These are phyloP conservation scores for Thunnus albacares DNA, from an alignment of 2,797 vertebrate species.

Conservation along the genomic window DNA sequence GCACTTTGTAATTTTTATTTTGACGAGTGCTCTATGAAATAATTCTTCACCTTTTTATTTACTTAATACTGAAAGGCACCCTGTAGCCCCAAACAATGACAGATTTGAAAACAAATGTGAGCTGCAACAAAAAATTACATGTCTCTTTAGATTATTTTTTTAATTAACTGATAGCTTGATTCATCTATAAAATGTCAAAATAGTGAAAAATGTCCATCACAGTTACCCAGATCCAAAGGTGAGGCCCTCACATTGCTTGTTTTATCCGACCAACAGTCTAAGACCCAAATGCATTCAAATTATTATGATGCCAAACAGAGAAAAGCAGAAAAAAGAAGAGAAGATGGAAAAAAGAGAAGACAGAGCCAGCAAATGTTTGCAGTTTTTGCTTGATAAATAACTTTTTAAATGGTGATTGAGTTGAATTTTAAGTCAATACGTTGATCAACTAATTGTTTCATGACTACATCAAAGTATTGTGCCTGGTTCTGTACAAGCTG, in stretches of 20 bases:
- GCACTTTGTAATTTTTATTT: no score
- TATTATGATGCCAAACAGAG: not conserved
- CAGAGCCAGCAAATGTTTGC: no score
- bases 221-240: not conserved
- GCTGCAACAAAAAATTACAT: not conserved
- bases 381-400: no score
- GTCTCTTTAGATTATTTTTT: no score
- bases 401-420: not conserved
- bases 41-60: not conserved
- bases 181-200: not conserved
- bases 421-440: not conserved
- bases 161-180: not conserved
- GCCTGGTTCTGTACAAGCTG: not conserved
- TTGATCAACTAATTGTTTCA: not conserved
- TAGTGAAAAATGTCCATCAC: not conserved
- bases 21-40: not conserved
- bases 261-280: not conserved
- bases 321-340: not conserved
- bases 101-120: not conserved
- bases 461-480: not conserved
- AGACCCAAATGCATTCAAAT: not conserved
- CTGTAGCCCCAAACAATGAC: not conserved
- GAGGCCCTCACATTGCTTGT: not conserved
- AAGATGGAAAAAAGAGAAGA: not conserved
- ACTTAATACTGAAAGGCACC: not conserved